These are phyloP conservation scores for Octomys mimax DNA, from an alignment of 2,797 vertebrate species.

Conservation along the genomic window DNA sequence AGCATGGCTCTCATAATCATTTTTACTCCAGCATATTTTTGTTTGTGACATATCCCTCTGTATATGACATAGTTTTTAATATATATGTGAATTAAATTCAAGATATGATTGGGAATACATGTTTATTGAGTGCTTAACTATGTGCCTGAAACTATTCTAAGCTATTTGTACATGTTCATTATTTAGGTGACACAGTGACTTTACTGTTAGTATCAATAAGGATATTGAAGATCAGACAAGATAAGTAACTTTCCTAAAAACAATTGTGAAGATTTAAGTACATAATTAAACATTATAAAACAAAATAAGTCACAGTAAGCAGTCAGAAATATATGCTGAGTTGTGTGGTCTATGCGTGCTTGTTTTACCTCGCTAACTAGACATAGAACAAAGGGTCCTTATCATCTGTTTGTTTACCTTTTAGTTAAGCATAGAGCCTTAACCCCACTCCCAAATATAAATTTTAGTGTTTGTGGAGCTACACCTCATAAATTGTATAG, in stretches of 20 bases:
- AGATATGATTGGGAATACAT: neutral
- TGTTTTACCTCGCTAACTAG: neutral
- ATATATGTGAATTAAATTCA: neutral
- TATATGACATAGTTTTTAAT: neutral
- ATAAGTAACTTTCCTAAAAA: neutral
- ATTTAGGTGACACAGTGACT: neutral
- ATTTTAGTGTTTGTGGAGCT: neutral
- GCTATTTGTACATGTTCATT: neutral
- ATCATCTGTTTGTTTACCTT: neutral
- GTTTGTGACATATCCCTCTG: neutral
- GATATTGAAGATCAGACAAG: neutral
- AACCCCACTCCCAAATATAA: neutral
- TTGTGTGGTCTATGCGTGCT: neutral
- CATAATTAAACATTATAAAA: neutral
- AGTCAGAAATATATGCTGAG: neutral
- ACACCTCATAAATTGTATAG: neutral
- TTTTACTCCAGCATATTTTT: neutral
- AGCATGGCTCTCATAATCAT: neutral
- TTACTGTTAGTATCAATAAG: neutral
- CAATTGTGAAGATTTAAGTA: neutral
- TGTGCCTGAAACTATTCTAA: neutral
- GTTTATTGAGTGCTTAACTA: neutral
- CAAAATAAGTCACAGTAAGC: neutral
- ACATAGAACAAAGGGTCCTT: neutral
- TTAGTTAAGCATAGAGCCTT: neutral